Conservation (phyloP, 2,797 vertebrate genomes). For the Epinephelus malabaricus region DNA sequence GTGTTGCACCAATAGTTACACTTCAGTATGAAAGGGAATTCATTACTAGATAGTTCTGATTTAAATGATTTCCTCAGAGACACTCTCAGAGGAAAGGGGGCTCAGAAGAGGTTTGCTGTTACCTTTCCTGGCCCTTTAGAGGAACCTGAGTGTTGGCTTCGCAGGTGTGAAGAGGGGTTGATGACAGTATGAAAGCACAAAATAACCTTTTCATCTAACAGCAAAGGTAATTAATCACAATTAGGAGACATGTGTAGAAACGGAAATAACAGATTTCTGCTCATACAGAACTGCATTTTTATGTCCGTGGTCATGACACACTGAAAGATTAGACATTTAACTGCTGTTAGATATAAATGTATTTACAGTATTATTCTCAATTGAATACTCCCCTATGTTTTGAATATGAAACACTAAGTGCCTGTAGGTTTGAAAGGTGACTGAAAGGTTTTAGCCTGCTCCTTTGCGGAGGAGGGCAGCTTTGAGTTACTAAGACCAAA, state of each 20-base stretch:
- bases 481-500: neutral
- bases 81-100: conserved; percentile 15
- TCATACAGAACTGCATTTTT: neutral
- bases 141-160: conserved; percentile 10
- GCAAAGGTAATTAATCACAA: conserved; percentile 1
- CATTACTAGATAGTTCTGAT: conserved; percentile 15
- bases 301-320: neutral
- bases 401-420: neutral
- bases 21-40: neutral
- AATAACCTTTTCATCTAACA: conserved; percentile 15
- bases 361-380: neutral
- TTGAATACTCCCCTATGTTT: neutral
- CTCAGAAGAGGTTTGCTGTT: conserved; percentile 23
- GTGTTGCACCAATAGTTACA: conserved; percentile 3
- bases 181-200: neutral
- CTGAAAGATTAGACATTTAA: neutral
- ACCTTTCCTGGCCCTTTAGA: neutral
- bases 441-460: neutral
- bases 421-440: neutral
- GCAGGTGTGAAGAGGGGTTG: neutral
- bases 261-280: neutral
- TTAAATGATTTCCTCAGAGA: conserved; percentile 39
- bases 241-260: neutral
- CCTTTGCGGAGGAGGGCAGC: neutral
- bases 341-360: neutral